Percentiles rank a stretch among this genome's conserved stretches.
These are phyloP conservation scores for Encarsia formosa DNA, from an alignment of 2,888 invertebrate species.

Conservation along the genomic window DNA sequence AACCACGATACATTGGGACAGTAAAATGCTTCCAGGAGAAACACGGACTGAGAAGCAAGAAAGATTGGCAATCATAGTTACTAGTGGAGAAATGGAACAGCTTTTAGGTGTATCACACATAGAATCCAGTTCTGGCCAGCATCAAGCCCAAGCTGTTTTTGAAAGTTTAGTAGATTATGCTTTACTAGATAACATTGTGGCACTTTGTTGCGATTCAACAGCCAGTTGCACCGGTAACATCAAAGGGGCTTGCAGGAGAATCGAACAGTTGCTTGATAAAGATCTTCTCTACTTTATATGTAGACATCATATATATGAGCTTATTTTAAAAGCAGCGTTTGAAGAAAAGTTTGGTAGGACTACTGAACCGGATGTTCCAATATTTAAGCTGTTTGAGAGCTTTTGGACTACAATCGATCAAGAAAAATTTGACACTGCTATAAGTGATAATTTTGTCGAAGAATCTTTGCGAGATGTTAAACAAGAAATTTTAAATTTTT, in stretches of 20 bases:
- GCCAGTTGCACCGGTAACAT: conserved; percentile 32
- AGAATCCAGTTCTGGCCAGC: conserved; percentile 22
- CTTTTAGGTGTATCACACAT: conserved; percentile 31
- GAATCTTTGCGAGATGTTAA: conserved; percentile 1
- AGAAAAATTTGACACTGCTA: neutral
- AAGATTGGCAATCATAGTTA: conserved; percentile 32
- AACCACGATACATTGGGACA: conserved; percentile 32
- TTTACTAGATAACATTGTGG: conserved; percentile 28
- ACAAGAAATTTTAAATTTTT: conserved; percentile 6
- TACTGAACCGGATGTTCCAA: conserved; percentile 28
- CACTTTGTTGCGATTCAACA: conserved; percentile 36
- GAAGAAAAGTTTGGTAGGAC: conserved; percentile 27
- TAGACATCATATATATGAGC: conserved; percentile 35
- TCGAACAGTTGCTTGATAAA: conserved; percentile 33
- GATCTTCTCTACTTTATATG: conserved; percentile 32
- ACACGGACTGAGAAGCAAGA: conserved; percentile 28
- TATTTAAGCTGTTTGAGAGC: conserved; percentile 29
- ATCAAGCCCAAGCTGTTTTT: conserved; percentile 25
- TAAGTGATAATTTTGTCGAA: neutral
- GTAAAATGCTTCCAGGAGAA: conserved; percentile 32
- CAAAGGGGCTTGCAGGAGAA: conserved; percentile 28
- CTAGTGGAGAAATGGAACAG: conserved; percentile 30
- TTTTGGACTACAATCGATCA: conserved; percentile 24
- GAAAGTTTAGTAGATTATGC: conserved; percentile 30
- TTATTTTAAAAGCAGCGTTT: conserved; percentile 32